phyloP scores from a whole-genome alignment of 1,140 invertebrate genomes.

The Zaprionus lachaisei region DNA sequence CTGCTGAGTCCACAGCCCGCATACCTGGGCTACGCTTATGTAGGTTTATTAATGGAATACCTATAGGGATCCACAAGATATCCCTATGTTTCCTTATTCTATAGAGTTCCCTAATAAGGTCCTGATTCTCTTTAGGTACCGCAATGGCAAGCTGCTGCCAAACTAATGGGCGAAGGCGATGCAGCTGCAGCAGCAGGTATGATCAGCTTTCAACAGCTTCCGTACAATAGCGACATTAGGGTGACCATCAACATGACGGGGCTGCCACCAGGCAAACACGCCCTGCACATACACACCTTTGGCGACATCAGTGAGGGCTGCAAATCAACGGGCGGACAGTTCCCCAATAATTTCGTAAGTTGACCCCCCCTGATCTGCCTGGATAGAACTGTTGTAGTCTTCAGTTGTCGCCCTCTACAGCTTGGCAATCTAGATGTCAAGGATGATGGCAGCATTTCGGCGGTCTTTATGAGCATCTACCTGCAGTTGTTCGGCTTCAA shows the following conservation, averaged over 20 bases:
- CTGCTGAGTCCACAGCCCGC: conserved; percentile 58
- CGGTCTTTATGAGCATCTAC: conserved; percentile 71
- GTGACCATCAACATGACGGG: conserved; percentile 87
- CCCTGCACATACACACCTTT: conserved; percentile 91
- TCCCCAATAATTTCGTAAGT: conserved; percentile 84
- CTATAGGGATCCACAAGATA: background rate
- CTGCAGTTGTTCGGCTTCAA: conserved; percentile 78
- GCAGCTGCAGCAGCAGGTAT: conserved; percentile 52
- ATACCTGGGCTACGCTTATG: conserved; percentile 67
- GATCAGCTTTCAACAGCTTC: conserved; percentile 76
- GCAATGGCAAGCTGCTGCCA: conserved; percentile 73
- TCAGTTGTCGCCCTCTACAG: conserved; percentile 26
- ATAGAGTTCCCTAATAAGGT: background rate
- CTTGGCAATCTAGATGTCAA: conserved; percentile 81
- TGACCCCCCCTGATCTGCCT: background rate
- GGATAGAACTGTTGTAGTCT: background rate
- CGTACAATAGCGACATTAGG: conserved; percentile 84
- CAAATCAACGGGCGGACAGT: conserved; percentile 85
- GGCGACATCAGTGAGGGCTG: conserved; percentile 89
- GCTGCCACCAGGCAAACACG: conserved; percentile 87
- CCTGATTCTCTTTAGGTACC: conserved; percentile 46
- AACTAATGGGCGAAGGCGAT: conserved; percentile 66
- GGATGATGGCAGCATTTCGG: conserved; percentile 74
- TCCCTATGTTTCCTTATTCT: background rate
- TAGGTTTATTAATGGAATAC: conserved; percentile 28